A percentile compares a stretch with the other conserved stretches of the same genome.
Conservation (phyloP, 1,140 invertebrate species). For the Calliphora vicina region DNA sequence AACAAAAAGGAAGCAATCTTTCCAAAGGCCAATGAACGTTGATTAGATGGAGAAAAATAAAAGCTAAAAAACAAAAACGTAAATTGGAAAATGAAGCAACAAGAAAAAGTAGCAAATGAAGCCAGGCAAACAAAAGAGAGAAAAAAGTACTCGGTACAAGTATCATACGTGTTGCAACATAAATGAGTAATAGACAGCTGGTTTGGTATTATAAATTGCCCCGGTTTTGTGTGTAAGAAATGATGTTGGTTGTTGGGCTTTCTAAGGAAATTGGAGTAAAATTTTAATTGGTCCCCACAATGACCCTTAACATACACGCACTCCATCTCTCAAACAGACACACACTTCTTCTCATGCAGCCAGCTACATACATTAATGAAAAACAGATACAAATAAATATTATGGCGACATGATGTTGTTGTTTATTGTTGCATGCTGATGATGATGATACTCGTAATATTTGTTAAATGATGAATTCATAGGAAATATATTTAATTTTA, state of each 20-base stretch:
- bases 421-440: background rate
- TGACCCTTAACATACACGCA: background rate
- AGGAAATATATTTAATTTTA: background rate
- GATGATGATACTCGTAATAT: background rate
- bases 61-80: too few species aligned
- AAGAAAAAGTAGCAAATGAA: background rate
- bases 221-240: background rate
- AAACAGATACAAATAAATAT: background rate
- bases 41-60: background rate
- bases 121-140: background rate
- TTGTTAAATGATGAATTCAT: slow-evolving; percentile 9
- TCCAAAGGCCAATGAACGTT: slow-evolving; percentile 11
- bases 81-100: slow-evolving; percentile 2
- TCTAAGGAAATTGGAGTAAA: slow-evolving; percentile 13
- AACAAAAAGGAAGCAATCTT: background rate
- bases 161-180: slow-evolving; percentile 4
- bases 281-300: slow-evolving; percentile 9
- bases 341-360: background rate
- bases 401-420: background rate
- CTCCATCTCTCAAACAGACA: background rate
- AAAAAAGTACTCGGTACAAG: background rate
- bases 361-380: background rate
- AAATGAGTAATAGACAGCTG: background rate
- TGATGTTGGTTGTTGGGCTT: background rate
- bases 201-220: background rate